These are phyloP conservation scores for Cydia amplana DNA, from an alignment of 1,140 invertebrate species.

Conservation along the genomic window DNA sequence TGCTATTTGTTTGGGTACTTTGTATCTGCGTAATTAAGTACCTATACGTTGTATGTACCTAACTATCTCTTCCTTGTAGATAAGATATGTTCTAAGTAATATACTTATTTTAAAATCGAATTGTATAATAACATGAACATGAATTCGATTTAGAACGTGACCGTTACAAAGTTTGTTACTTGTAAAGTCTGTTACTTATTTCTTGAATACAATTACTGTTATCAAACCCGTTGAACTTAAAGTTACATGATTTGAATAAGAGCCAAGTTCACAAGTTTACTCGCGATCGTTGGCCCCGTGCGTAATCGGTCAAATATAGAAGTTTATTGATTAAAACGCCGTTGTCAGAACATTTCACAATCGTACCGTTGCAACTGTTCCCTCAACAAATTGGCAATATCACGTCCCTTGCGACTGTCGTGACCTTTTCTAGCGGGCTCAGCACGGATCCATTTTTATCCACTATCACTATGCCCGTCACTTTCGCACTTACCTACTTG, in stretches of 20 bases:
- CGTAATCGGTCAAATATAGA: conserved; percentile 29
- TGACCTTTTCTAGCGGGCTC: conserved; percentile 27
- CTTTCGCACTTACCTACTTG: too few relatives aligned
- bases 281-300: background rate
- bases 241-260: conserved; percentile 3
- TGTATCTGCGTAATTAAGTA: too few relatives aligned
- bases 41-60: too few relatives aligned
- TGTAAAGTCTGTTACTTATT: background rate
- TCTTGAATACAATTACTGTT: background rate
- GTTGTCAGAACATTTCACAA: conserved; percentile 30
- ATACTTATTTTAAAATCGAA: too few relatives aligned
- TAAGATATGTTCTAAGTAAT: too few relatives aligned
- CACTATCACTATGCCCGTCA: too few relatives aligned
- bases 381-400: conserved; percentile 18
- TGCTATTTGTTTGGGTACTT: too few relatives aligned
- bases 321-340: conserved; percentile 17
- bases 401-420: conserved; percentile 18
- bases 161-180: background rate
- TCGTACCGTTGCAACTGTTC: conserved; percentile 26
- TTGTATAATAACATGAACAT: too few relatives aligned
- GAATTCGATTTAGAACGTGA: background rate
- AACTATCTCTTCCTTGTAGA: too few relatives aligned
- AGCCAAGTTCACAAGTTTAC: conserved; percentile 22
- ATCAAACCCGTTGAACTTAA: conserved; percentile 11
- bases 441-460: too few relatives aligned